phyloP scores from a whole-genome alignment of 1,140 invertebrate genomes.

The Drosophila repleta region DNA sequence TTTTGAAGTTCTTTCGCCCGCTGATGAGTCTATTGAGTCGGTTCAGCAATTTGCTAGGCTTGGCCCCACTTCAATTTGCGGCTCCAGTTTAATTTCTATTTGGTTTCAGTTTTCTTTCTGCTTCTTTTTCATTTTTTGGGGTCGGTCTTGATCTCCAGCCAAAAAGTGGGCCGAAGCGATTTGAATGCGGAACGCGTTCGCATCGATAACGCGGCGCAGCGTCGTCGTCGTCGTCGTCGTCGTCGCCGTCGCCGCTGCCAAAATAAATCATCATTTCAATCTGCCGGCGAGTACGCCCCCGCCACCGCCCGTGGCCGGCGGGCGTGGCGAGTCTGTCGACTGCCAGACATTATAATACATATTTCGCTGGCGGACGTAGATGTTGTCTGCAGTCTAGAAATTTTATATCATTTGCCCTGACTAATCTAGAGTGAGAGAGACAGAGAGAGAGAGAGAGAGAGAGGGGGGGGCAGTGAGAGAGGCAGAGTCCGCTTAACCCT shows the following conservation, averaged over 20 bases:
- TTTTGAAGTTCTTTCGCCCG: background rate
- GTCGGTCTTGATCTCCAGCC: constrained; percentile 57
- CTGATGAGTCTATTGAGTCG: constrained; percentile 26
- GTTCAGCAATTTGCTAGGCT: constrained; percentile 33
- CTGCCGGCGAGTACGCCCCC: constrained; percentile 22
- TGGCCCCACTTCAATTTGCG: constrained; percentile 32
- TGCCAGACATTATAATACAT: constrained; percentile 78
- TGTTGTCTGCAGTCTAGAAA: constrained; percentile 31
- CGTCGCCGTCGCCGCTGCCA: constrained; percentile 56
- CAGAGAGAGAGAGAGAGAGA: background rate
- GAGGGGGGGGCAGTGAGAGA: background rate
- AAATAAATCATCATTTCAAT: constrained; percentile 79
- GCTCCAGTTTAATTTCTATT: constrained; percentile 19
- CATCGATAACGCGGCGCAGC: constrained; percentile 45
- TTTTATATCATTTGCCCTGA: constrained; percentile 45
- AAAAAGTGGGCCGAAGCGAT: constrained; percentile 70
- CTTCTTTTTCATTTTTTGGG: background rate
- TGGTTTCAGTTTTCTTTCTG: no score
- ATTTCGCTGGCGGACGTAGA: constrained; percentile 40
- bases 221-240: constrained; percentile 13
- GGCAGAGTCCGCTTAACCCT: background rate
- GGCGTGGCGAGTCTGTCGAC: constrained; percentile 44
- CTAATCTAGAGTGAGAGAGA: constrained; percentile 26
- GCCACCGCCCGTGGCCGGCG: constrained; percentile 6
- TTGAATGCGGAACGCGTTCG: constrained; percentile 76